Evolutionary conservation across 2,797 vertebrate genomes (phyloP).

Genomic region (Cetoscarus ocellatus): DNA sequence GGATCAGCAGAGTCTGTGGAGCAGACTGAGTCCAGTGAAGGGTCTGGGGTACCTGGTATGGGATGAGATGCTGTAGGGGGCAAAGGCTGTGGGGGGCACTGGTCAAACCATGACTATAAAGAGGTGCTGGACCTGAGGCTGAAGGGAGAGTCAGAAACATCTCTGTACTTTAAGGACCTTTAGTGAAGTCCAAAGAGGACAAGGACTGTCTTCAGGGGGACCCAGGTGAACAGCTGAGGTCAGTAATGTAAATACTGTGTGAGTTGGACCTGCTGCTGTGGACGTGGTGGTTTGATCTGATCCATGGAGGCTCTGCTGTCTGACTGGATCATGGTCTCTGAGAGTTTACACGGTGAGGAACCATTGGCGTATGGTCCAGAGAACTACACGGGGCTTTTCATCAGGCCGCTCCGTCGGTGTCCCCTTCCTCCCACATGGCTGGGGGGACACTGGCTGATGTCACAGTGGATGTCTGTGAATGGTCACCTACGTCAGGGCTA

Average conservation of each 20-base stretch:
- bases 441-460: slow-evolving; percentile 44
- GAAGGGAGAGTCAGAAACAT: no score
- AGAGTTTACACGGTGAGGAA: background rate
- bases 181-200: no score
- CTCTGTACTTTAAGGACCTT: no score
- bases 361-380: background rate
- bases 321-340: background rate
- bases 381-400: background rate
- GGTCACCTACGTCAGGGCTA: slow-evolving; percentile 45
- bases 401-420: slow-evolving; percentile 1
- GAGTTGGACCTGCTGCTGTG: background rate
- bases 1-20: no score
- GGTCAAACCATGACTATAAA: no score
- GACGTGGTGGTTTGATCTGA: background rate
- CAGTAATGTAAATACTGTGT: background rate
- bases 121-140: no score
- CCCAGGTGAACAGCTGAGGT: background rate
- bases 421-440: slow-evolving; percentile 6
- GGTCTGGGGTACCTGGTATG: no score
- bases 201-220: no score
- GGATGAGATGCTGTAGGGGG: no score
- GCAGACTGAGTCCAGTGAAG: no score
- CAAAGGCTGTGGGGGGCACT: no score
- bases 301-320: background rate
- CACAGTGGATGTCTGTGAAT: slow-evolving; percentile 41